phyloP scores from a whole-genome alignment of 2,113 vertebrate genomes.

The Anarrhichthys ocellatus region DNA sequence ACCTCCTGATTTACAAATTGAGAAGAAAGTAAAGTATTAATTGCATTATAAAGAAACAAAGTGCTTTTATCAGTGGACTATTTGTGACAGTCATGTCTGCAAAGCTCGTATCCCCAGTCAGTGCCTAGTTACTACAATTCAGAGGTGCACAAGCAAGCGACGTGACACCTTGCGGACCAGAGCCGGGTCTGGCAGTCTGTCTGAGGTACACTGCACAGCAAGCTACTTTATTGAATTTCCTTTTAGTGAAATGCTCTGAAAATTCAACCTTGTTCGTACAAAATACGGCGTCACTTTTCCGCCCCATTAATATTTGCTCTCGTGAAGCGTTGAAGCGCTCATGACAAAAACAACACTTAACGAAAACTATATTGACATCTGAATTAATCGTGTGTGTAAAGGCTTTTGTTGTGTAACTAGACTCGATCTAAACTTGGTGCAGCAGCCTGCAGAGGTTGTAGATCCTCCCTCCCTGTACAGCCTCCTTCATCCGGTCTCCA shows the following conservation, averaged over 20 bases:
- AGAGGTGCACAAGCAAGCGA: too few species aligned
- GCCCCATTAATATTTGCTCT: too few species aligned
- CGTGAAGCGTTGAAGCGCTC: background rate
- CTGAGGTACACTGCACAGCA: background rate
- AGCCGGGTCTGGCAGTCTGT: background rate
- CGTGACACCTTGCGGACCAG: background rate
- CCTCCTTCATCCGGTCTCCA: slow-evolving; percentile 5
- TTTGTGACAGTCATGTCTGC: too few species aligned
- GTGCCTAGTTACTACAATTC: too few species aligned
- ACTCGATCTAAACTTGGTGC: background rate
- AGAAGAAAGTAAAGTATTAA: background rate
- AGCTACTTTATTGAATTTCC: background rate
- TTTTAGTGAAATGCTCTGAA: background rate
- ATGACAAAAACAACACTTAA: background rate
- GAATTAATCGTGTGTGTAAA: background rate
- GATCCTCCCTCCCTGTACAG: background rate
- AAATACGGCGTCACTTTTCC: too few species aligned
- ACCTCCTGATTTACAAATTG: background rate
- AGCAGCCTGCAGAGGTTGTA: background rate
- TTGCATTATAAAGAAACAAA: background rate
- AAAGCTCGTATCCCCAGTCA: background rate
- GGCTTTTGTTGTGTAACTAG: background rate
- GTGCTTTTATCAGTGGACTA: too few species aligned
- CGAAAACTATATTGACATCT: background rate
- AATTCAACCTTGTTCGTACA: too few species aligned